phyloP scores from a whole-genome alignment of 2,888 invertebrate species.

The Myopa testacea region DNA sequence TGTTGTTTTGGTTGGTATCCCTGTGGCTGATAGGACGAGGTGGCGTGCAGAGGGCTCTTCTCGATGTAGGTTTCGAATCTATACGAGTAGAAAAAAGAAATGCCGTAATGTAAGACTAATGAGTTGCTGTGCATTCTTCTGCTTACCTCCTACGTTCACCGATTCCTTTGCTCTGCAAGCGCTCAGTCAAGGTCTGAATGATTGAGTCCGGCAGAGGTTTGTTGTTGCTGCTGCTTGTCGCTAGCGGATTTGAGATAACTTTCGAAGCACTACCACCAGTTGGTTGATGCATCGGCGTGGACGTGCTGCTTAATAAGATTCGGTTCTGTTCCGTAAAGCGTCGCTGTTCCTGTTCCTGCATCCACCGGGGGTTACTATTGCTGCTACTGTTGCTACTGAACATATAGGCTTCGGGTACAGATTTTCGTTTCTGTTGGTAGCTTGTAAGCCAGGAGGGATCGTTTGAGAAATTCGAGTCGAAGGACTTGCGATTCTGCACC shows the following conservation, averaged over 20 bases:
- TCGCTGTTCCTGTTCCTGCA: constrained; percentile 91
- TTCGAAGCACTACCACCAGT: constrained; percentile 26
- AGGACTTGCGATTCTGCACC: constrained; percentile 61
- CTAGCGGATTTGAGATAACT: neutral
- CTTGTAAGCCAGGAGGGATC: constrained; percentile 71
- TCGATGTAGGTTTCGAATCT: constrained; percentile 49
- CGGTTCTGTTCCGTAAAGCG: constrained; percentile 71
- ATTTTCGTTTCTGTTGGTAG: constrained; percentile 77
- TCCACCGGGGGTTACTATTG: constrained; percentile 84
- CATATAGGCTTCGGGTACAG: constrained; percentile 69
- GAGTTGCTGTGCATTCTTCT: neutral
- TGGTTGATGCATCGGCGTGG: constrained; percentile 44
- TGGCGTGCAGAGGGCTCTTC: constrained; percentile 50
- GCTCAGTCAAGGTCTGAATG: constrained; percentile 77
- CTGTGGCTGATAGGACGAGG: constrained; percentile 47
- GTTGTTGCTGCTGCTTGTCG: constrained; percentile 63
- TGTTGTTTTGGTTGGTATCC: constrained; percentile 41
- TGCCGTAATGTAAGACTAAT: neutral
- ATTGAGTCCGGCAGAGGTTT: constrained; percentile 79
- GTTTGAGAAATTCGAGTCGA: constrained; percentile 57
- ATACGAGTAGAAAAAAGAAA: neutral
- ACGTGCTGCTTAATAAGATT: constrained; percentile 40
- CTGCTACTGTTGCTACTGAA: constrained; percentile 40
- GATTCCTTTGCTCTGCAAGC: constrained; percentile 74
- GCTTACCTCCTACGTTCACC: constrained; percentile 69